phyloP scores from a whole-genome alignment of 2,113 vertebrate genomes.

The Mystacornis crossleyi region DNA sequence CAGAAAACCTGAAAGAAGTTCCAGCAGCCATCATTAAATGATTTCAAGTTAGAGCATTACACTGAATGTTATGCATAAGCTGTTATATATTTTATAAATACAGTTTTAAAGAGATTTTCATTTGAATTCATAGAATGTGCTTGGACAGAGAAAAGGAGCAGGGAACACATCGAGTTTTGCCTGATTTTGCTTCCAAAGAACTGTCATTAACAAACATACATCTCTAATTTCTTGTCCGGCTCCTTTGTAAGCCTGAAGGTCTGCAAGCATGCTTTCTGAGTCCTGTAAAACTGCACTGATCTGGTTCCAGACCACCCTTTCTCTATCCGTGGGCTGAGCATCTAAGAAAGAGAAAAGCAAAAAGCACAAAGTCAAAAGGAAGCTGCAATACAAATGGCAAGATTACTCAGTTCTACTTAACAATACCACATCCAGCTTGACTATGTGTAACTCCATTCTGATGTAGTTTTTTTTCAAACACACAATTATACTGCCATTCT shows the following conservation, averaged over 20 bases:
- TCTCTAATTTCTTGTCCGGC: constrained; percentile 98
- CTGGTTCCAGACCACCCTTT: constrained; percentile 95
- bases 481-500: neutral
- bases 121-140: neutral
- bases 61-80: neutral
- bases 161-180: neutral
- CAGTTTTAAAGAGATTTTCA: neutral
- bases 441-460: neutral
- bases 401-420: neutral
- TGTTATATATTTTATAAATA: neutral
- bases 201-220: constrained; percentile 74
- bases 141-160: neutral
- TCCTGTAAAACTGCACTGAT: constrained; percentile 95
- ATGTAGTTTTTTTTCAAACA: neutral
- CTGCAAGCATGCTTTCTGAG: constrained; percentile 91
- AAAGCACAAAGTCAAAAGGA: neutral
- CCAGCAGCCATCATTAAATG: neutral
- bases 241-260: constrained; percentile 96
- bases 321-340: constrained; percentile 95
- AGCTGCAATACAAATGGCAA: neutral
- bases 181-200: neutral
- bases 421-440: neutral
- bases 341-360: constrained; percentile 75
- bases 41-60: neutral
- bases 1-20: neutral